Percentiles rank a stretch among this genome's conserved stretches.
These are phyloP conservation scores for Drosophila sproati DNA, from an alignment of 1,140 invertebrate species.

Conservation along the genomic window DNA sequence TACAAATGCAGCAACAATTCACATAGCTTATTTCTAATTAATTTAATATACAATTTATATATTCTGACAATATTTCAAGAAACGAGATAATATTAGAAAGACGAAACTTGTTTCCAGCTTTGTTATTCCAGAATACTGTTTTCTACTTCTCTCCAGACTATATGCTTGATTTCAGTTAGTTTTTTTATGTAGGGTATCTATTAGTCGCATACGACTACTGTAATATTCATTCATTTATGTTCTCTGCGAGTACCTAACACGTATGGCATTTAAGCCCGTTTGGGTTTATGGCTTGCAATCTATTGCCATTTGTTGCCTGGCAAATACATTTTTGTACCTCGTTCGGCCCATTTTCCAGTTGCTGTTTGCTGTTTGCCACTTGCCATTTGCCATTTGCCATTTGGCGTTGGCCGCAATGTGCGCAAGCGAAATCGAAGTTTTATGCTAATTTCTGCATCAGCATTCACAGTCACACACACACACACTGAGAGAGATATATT, in stretches of 20 bases:
- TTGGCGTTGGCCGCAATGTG: slow-evolving; percentile 57
- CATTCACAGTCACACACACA: slow-evolving; percentile 11
- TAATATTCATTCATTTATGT: slow-evolving; percentile 12
- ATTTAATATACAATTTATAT: too few relatives aligned
- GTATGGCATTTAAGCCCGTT: slow-evolving; percentile 39
- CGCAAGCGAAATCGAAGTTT: slow-evolving; percentile 75
- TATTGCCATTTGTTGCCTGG: slow-evolving; percentile 66
- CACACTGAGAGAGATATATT: neutral
- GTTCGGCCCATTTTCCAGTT: slow-evolving; percentile 27
- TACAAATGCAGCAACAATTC: too few relatives aligned
- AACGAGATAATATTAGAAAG: too few relatives aligned
- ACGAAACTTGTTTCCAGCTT: too few relatives aligned
- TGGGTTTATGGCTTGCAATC: slow-evolving; percentile 68
- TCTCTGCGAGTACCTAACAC: neutral
- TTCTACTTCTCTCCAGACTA: neutral
- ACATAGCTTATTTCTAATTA: too few relatives aligned
- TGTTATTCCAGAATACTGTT: slow-evolving; percentile 1
- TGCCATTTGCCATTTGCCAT: slow-evolving; percentile 19
- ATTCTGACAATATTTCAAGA: too few relatives aligned
- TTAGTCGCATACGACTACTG: neutral
- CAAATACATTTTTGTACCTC: slow-evolving; percentile 1
- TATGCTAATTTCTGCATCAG: slow-evolving; percentile 68
- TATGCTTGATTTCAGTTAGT: too few relatives aligned
- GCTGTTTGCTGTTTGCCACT: slow-evolving; percentile 20
- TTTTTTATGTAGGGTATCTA: slow-evolving; percentile 2